phyloP scores from a whole-genome alignment of 2,888 invertebrate genomes.

The Callyntrura guangdongensis region DNA sequence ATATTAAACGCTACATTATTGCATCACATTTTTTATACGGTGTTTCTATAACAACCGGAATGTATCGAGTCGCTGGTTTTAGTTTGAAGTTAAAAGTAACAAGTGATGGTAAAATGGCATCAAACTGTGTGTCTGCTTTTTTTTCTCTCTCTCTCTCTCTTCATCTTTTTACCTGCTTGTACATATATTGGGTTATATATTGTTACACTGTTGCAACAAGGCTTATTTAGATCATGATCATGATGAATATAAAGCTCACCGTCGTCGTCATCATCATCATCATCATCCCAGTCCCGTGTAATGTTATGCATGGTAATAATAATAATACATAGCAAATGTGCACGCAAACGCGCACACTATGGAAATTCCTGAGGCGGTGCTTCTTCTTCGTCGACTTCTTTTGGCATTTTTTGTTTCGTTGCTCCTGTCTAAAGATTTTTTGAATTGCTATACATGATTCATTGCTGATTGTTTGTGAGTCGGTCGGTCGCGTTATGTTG shows the following conservation, averaged over 20 bases:
- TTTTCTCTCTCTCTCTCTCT: neutral
- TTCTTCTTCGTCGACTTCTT: conserved; percentile 64
- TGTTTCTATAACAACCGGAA: neutral
- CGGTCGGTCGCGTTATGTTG: neutral
- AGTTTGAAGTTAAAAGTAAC: conserved; percentile 9
- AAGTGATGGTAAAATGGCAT: conserved; percentile 54
- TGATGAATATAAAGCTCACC: conserved; percentile 32
- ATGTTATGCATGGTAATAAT: conserved; percentile 27
- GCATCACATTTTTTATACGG: neutral
- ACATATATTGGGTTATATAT: conserved; percentile 34
- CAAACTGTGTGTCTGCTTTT: conserved; percentile 49
- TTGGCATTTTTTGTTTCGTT: conserved; percentile 43
- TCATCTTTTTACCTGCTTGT: neutral
- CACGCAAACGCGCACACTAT: conserved; percentile 70
- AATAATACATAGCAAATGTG: conserved; percentile 58
- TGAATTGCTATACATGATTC: conserved; percentile 76
- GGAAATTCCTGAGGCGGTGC: conserved; percentile 79
- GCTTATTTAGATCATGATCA: conserved; percentile 54
- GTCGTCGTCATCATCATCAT: conserved; percentile 42
- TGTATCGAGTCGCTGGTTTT: no score
- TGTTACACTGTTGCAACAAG: conserved; percentile 41
- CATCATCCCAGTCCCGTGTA: neutral
- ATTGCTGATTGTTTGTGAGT: conserved; percentile 62
- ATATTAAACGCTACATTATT: neutral
- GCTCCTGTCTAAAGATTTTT: conserved; percentile 68